Evolutionary conservation across 2,888 invertebrate genomes (phyloP).

Genomic region (Timandra comae): DNA sequence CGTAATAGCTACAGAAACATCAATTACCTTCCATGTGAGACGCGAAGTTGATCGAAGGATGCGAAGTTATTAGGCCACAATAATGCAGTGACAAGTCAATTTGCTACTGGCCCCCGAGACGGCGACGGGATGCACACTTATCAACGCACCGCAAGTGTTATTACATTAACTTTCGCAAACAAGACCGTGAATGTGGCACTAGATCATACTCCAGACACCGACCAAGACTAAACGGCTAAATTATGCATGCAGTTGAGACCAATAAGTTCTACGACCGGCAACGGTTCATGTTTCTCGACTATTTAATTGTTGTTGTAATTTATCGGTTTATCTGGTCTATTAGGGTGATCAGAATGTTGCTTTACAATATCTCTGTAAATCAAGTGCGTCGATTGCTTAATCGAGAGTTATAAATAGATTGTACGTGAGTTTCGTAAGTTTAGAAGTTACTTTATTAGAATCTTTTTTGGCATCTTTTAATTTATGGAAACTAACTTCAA

Average conservation of each 20-base stretch:
- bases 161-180: slow-evolving; percentile 4
- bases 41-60: slow-evolving; percentile 10
- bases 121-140: slow-evolving; percentile 22
- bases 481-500: too few relatives aligned
- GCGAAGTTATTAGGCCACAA: slow-evolving; percentile 34
- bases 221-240: slow-evolving; percentile 17
- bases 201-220: slow-evolving; percentile 13
- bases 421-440: too few relatives aligned
- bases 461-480: too few relatives aligned
- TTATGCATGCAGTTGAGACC: slow-evolving; percentile 21
- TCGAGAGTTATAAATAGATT: too few relatives aligned
- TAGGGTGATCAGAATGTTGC: neutral
- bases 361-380: too few relatives aligned
- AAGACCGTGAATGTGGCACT: slow-evolving; percentile 11
- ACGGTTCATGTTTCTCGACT: slow-evolving; percentile 11
- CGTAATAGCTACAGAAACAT: too few relatives aligned
- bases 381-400: too few relatives aligned
- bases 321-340: slow-evolving; percentile 10
- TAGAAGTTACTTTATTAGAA: too few relatives aligned
- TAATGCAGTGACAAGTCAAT: slow-evolving; percentile 44
- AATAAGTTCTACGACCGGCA: slow-evolving; percentile 18
- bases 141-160: slow-evolving; percentile 15
- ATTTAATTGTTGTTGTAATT: slow-evolving; percentile 11
- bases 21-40: too few relatives aligned
- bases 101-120: slow-evolving; percentile 25